A percentile compares a stretch with the other conserved stretches of the same genome.
These are phyloP conservation scores for Narcine bancroftii DNA, from an alignment of 2,113 vertebrate species.

Conservation along the genomic window DNA sequence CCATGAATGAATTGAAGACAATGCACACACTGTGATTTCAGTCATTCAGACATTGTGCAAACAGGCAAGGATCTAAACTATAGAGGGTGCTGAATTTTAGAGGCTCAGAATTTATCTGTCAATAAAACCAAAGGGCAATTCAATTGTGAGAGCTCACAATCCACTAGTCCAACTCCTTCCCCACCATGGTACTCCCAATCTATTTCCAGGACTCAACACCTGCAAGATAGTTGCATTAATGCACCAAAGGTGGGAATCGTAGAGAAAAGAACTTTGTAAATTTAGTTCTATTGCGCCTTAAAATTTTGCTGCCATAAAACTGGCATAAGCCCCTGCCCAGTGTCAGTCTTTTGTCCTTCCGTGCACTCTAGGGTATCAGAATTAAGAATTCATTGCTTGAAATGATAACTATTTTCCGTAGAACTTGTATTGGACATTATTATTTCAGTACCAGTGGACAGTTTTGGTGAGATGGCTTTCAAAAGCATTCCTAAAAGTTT, in stretches of 20 bases:
- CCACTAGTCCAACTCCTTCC: background rate
- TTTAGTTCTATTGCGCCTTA: too few species aligned
- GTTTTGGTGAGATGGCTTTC: background rate
- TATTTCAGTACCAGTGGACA: background rate
- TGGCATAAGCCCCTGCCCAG: too few species aligned
- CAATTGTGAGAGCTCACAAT: too few species aligned
- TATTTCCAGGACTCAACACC: too few species aligned
- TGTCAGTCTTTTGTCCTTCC: too few species aligned
- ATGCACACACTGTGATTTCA: constrained; percentile 19
- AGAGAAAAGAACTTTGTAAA: too few species aligned
- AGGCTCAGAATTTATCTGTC: background rate
- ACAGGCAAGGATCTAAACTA: background rate
- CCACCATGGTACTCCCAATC: too few species aligned
- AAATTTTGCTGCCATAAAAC: too few species aligned
- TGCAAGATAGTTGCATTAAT: too few species aligned
- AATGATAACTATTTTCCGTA: background rate
- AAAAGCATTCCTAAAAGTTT: background rate
- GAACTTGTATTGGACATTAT: background rate
- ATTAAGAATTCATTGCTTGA: background rate
- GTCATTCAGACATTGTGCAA: constrained; percentile 17
- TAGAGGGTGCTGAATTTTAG: background rate
- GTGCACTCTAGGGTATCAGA: background rate
- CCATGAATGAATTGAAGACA: background rate
- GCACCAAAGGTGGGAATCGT: too few species aligned
- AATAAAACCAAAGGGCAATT: constrained; percentile 11